Conservation (phyloP, 2,113 vertebrate species). For the Phylloscopus trochilus region DNA sequence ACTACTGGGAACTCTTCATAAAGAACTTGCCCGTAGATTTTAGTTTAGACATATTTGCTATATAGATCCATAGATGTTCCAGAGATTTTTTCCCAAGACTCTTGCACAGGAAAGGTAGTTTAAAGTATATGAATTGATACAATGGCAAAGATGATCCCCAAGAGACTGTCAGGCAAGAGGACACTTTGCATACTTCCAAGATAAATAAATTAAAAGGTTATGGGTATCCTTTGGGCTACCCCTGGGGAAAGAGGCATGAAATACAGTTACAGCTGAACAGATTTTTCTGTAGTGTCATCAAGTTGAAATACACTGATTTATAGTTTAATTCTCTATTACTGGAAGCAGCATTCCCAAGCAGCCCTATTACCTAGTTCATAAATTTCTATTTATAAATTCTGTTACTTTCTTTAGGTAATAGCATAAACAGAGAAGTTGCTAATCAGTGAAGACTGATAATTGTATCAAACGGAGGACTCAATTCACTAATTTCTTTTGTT, state of each 20-base stretch:
- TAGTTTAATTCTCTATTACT: neutral
- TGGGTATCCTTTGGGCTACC: neutral
- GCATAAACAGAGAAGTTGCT: neutral
- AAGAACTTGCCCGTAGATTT: neutral
- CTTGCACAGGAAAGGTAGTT: neutral
- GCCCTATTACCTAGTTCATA: neutral
- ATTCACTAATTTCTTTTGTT: neutral
- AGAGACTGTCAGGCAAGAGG: neutral
- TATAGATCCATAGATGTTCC: neutral
- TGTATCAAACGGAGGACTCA: neutral
- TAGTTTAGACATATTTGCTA: neutral
- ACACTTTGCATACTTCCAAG: neutral
- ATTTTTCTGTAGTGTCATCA: neutral
- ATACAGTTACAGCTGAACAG: neutral
- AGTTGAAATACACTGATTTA: neutral
- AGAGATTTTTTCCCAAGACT: neutral
- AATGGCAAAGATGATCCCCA: neutral
- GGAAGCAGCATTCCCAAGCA: neutral
- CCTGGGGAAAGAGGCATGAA: neutral
- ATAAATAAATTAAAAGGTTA: neutral
- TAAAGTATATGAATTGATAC: neutral
- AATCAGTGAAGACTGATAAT: neutral
- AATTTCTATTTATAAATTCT: neutral
- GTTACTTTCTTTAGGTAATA: neutral
- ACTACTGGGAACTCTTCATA: neutral